Evolutionary conservation across 2,888 invertebrate species (phyloP).

Genomic region (Caenorhabditis sp.): DNA sequence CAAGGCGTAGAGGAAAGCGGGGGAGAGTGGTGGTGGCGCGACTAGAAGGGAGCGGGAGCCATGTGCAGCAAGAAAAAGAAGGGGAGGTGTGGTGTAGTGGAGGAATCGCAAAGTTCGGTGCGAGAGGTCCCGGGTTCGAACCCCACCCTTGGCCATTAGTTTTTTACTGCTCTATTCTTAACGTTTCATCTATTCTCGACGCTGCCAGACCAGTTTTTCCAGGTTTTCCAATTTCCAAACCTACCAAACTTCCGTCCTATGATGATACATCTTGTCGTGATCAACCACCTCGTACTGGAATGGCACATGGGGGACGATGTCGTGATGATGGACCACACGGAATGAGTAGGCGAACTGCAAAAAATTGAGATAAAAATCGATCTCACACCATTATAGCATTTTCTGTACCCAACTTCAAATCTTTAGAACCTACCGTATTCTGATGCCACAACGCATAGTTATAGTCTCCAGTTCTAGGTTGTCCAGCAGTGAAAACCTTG

Average conservation of each 20-base stretch:
- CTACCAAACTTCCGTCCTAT: constrained; percentile 63
- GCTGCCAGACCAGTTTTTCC: not conserved
- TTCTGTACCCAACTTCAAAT: too few species aligned
- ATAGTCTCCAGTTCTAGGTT: constrained; percentile 64
- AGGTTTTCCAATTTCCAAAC: not conserved
- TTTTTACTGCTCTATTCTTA: too few species aligned
- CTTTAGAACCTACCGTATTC: constrained; percentile 58
- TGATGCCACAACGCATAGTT: constrained; percentile 66
- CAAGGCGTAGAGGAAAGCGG: not conserved
- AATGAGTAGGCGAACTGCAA: constrained; percentile 64
- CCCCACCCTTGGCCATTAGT: too few species aligned
- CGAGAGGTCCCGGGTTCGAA: not conserved
- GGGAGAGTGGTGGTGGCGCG: not conserved
- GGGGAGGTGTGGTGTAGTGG: not conserved
- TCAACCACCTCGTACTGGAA: constrained; percentile 54
- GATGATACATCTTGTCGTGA: constrained; percentile 63
- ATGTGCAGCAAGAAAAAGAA: not conserved
- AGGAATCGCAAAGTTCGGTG: not conserved
- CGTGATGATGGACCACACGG: constrained; percentile 65
- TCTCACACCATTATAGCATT: too few species aligned
- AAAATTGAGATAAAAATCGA: not conserved
- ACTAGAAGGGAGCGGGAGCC: not conserved
- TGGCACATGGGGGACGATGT: constrained; percentile 65
- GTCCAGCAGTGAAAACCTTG: constrained; percentile 59
- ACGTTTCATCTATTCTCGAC: too few species aligned